Conservation (phyloP, 2,797 vertebrate genomes). For the Falco berigora region DNA sequence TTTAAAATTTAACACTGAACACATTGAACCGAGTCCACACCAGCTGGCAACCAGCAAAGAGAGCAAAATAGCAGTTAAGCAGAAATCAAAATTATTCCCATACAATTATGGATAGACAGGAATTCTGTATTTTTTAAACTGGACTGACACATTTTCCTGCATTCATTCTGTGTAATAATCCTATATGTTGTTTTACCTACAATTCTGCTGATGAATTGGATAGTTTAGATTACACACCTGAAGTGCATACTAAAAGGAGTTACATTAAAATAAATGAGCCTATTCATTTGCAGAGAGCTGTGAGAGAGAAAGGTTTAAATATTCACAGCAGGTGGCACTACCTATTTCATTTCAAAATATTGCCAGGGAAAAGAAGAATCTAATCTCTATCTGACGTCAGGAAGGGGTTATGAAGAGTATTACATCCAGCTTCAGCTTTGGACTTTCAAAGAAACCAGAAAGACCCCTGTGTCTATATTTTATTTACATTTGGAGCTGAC, state of each 20-base stretch:
- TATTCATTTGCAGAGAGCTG: not conserved
- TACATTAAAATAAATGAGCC: slow-evolving; percentile 36
- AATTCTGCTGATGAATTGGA: not conserved
- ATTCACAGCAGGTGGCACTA: slow-evolving; percentile 18
- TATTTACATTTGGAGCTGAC: not conserved
- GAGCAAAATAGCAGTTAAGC: not conserved
- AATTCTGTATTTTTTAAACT: not conserved
- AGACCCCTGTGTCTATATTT: not conserved
- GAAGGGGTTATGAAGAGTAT: not conserved
- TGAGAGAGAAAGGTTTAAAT: slow-evolving; percentile 5
- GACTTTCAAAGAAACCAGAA: not conserved
- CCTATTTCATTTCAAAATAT: slow-evolving; percentile 24
- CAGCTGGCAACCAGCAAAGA: slow-evolving; percentile 27
- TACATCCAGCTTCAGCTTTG: rapidly evolving
- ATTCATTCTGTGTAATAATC: not conserved
- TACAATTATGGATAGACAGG: not conserved
- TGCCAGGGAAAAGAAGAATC: not conserved
- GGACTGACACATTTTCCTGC: not conserved
- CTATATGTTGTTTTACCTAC: not conserved
- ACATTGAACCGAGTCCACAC: slow-evolving; percentile 45
- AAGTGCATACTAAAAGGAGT: not conserved
- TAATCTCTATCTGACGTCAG: not conserved
- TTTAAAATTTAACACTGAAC: slow-evolving; percentile 47
- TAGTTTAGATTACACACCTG: not conserved
- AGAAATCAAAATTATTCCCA: slow-evolving; percentile 8